Evolutionary conservation across 2,113 vertebrate species (phyloP).

Genomic region (Mohoua ochrocephala): DNA sequence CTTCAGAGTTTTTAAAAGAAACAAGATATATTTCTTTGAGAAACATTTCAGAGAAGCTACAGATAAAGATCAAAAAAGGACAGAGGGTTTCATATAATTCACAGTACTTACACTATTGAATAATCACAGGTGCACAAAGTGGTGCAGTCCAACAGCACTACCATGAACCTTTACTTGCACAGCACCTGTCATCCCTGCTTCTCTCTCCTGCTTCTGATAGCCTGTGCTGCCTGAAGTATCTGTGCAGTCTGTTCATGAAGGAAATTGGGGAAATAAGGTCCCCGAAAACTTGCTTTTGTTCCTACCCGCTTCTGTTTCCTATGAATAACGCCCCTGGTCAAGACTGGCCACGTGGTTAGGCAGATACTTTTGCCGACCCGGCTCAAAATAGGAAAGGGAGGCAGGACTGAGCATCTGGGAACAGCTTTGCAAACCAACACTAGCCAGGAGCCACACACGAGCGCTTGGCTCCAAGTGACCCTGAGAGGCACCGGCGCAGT

Average conservation of each 20-base stretch:
- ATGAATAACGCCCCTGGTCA: not conserved
- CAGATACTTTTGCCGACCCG: not conserved
- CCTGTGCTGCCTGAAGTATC: not conserved
- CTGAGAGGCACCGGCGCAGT: not conserved
- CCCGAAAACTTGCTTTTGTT: not conserved
- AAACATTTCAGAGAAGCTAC: not conserved
- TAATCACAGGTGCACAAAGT: not conserved
- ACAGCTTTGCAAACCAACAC: not conserved
- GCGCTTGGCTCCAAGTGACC: not conserved
- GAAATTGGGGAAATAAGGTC: not conserved
- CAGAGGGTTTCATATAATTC: not conserved
- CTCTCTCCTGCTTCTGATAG: not conserved
- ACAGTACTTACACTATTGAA: not conserved
- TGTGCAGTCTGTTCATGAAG: not conserved
- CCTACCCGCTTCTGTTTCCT: not conserved
- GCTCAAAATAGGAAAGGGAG: not conserved
- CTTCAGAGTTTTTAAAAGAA: not conserved
- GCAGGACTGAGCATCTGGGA: not conserved
- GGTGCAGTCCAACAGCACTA: not conserved
- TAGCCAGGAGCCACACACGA: not conserved
- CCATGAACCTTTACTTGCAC: not conserved
- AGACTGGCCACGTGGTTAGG: fast-evolving
- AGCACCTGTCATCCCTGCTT: not conserved
- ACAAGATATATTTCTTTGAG: not conserved
- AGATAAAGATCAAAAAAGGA: not conserved